Evolutionary conservation across 2,113 vertebrate species (phyloP), one percentile per base, ranked within the genome.

Genomic region (Corydoras maculifer): DNA sequence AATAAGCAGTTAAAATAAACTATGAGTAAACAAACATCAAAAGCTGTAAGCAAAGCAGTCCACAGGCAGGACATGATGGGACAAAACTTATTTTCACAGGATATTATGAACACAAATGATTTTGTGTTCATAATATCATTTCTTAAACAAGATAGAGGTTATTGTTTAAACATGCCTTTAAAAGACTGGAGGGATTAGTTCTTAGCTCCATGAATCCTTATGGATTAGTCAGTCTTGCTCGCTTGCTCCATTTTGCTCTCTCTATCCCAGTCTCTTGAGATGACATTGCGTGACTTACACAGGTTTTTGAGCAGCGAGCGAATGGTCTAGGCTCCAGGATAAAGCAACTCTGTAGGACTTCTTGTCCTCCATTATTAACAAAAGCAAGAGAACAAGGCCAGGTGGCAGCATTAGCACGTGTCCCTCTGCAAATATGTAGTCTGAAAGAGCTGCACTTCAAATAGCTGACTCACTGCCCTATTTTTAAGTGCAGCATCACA

Each of bases 221-320:
- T 10, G 12, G 53, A 55, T 55, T 13, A 57, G 54, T 57, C 54
- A 53, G 51, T 10, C 51, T 53, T 53, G 9, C 51, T 53, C 51
- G 3, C 10, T 53, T 9, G 51, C 10, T 53, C 51, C 13, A 10
- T 53, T 25, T 60, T 11, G 15, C 65, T 31, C 50, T 55, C 51
- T 31, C 18, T 66, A 29, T 10, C 67, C 32, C 66, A 55, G 32
- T 35, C 58, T 71, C 43, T 43, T 48, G 54, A 69, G 35, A 63
- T 64, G 65, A 62, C 54, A 65, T 72, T 13, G 61, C 57, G 65
- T 72, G 77, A 72, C 77, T 57, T 8, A 12, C 73, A 55, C 60
- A 75, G 69, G 69, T 68, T 68, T 75, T 62, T 68, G 49, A 75
- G 69, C 53, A 29, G 59, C 62, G 58, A 3, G 48, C 50, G 72